Conservation (phyloP, 2,113 vertebrate species). For the Oreochromis aureus region DNA sequence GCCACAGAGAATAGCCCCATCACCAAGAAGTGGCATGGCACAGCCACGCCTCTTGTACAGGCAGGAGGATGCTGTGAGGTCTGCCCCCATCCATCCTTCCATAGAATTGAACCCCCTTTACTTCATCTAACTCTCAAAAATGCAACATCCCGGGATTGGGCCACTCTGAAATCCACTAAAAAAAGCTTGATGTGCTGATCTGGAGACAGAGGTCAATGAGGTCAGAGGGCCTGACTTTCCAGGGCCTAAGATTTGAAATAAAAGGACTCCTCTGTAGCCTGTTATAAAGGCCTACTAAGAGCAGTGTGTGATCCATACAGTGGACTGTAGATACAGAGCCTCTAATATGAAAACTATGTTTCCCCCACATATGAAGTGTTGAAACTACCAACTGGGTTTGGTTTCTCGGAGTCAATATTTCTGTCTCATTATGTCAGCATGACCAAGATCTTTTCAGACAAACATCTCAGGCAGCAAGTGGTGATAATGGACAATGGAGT, state of each 20-base stretch:
- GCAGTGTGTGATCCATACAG: neutral
- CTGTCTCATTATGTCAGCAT: conserved; percentile 24
- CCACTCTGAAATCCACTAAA: conserved; percentile 38
- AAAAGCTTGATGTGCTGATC: conserved; percentile 38
- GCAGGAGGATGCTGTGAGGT: conserved; percentile 28
- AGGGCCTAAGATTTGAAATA: neutral
- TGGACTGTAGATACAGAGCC: neutral
- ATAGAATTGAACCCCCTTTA: conserved; percentile 15
- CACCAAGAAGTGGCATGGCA: conserved; percentile 52
- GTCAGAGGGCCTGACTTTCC: neutral
- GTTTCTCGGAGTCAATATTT: neutral
- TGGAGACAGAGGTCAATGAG: conserved; percentile 2
- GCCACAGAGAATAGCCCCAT: conserved; percentile 37
- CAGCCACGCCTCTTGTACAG: conserved; percentile 26
- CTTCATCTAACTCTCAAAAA: conserved; percentile 49
- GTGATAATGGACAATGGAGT: conserved; percentile 70
- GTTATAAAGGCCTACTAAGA: neutral
- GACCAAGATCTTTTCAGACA: conserved; percentile 65
- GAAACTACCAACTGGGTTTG: neutral
- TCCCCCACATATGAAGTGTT: neutral
- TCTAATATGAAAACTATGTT: neutral
- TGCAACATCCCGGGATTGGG: conserved; percentile 67
- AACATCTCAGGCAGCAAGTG: conserved; percentile 75
- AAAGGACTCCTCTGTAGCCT: neutral
- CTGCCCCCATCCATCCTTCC: neutral